Evolutionary conservation across 1,140 invertebrate genomes (phyloP), one percentile per base, ranked within the genome.

Genomic region (Lepidurus arcticus): DNA sequence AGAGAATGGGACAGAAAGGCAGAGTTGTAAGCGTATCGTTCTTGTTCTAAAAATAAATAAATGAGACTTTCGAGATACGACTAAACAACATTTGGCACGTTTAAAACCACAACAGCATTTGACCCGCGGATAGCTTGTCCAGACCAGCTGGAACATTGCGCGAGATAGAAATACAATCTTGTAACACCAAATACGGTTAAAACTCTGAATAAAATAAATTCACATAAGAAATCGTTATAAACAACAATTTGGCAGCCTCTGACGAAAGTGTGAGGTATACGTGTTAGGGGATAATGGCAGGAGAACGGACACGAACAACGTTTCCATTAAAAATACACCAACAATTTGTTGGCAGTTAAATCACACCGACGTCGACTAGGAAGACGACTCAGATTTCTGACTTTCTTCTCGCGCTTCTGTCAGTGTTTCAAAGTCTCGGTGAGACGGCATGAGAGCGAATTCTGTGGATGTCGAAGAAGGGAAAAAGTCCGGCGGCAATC

Each of bases 381-480:
- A 65, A 65, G 53, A 65, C 53, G 53, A 65, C 53, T 65, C 53
- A 21, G 53, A 65, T 65, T 65, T 65, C 53, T 65, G 53, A 65
- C 53, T 65, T 65, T 65, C 53, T 65, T 78, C 78, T 42, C 75
- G 74, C 73, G 65, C 34, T 47, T 78, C 78, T 8, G 78, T 73
- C 42, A 78, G 78, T 7, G 73, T 75, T 34, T 75, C 78, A 73
- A 78, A 78, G 21, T 78, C 78, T 65, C 53, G 53, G 21, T 65
- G 53, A 65, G 53, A 65, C 4, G 53, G 53, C 10, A 45, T 74
- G 44, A 75, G 74, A 44, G 73, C 42, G 42, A 78, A 73, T 8
- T 47, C 34, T 9, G 47, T 74, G 26, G 43, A 75, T 24, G 78
- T 43, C n/a, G 73, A 75, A 11, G 44, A 74, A 47, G 73, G 21